Evolutionary conservation across 2,888 invertebrate species (phyloP).

Genomic region (Schrankia costaestrigalis): DNA sequence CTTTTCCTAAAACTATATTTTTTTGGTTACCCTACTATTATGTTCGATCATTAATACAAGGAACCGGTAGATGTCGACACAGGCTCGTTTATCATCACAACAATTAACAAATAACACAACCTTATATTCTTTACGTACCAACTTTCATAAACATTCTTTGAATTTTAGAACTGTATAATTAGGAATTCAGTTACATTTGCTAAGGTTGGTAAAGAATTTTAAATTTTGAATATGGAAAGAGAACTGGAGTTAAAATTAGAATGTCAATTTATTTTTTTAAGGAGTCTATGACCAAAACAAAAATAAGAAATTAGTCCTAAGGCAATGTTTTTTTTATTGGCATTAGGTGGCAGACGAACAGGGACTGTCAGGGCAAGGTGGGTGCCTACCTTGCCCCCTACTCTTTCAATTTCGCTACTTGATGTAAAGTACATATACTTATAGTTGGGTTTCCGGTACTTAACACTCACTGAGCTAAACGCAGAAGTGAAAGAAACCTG

Average conservation of each 20-base stretch:
- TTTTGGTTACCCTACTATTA: background rate
- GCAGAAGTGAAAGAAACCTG: too few relatives aligned
- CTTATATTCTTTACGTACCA: constrained; percentile 10
- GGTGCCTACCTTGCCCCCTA: too few relatives aligned
- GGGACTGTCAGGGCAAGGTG: too few relatives aligned
- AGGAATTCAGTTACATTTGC: constrained; percentile 1
- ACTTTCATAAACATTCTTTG: constrained; percentile 4
- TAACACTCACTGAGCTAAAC: too few relatives aligned
- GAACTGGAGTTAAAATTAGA: background rate
- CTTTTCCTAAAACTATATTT: background rate
- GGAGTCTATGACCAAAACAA: background rate
- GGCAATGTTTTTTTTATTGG: too few relatives aligned
- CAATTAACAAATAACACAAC: constrained; percentile 42
- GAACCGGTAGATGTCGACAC: constrained; percentile 40
- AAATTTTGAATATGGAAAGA: background rate
- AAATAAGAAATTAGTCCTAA: background rate
- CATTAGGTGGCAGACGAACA: too few relatives aligned
- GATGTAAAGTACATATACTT: too few relatives aligned
- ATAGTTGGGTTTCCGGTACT: too few relatives aligned
- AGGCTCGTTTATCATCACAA: constrained; percentile 44
- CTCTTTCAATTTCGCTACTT: too few relatives aligned
- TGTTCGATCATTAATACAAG: constrained; percentile 37
- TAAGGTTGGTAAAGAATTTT: background rate
- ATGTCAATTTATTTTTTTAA: background rate
- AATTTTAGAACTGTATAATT: background rate